Conservation (phyloP, 2,113 vertebrate genomes). For the Micronisus gabar region DNA sequence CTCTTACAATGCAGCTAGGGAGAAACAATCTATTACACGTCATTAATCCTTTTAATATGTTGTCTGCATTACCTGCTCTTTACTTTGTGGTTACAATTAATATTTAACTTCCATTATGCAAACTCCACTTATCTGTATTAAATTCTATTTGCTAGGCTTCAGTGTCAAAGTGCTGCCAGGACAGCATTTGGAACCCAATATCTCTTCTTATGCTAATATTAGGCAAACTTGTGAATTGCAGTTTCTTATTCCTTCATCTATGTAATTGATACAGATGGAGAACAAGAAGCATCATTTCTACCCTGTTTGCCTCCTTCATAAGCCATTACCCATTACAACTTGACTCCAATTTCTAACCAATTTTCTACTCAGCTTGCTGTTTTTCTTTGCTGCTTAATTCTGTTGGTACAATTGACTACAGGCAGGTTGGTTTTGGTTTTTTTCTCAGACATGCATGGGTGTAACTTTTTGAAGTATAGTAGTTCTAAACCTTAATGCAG, state of each 20-base stretch:
- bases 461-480: background rate
- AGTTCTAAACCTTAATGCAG: background rate
- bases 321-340: conserved; percentile 1
- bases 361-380: conserved; percentile 13
- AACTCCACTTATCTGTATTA: background rate
- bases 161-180: background rate
- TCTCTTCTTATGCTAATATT: background rate
- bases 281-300: background rate
- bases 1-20: background rate
- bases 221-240: background rate
- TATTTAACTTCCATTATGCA: conserved; percentile 52
- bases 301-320: background rate
- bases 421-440: background rate
- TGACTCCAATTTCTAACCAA: conserved; percentile 19
- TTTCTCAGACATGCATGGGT: background rate
- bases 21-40: conserved; percentile 1
- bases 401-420: background rate
- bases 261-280: conserved; percentile 8
- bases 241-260: background rate
- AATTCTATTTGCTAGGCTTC: conserved; percentile 5
- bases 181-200: background rate
- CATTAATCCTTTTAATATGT: conserved; percentile 53
- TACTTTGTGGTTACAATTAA: conserved; percentile 37
- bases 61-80: conserved; percentile 49
- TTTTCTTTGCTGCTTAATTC: conserved; percentile 1